phyloP scores from a whole-genome alignment of 2,797 vertebrate genomes.

The Lateolabrax maculatus region DNA sequence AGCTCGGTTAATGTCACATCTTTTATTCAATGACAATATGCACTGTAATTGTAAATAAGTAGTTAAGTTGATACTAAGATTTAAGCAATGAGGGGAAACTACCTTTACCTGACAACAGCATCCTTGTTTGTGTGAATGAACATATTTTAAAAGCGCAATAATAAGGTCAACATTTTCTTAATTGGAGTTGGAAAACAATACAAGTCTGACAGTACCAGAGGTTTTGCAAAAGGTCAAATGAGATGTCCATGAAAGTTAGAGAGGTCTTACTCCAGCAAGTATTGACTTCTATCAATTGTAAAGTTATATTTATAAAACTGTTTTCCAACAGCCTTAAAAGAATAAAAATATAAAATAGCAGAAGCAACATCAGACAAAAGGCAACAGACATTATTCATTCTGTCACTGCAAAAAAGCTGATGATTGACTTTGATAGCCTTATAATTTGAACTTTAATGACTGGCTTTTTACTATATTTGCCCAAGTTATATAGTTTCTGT shows the following conservation, averaged over 20 bases:
- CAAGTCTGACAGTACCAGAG: not conserved
- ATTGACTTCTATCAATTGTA: not conserved
- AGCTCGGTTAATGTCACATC: constrained; percentile 7
- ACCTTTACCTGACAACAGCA: not conserved
- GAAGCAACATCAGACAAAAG: constrained; percentile 17
- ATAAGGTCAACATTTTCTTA: not conserved
- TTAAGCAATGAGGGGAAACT: not conserved
- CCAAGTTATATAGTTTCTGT: constrained; percentile 23
- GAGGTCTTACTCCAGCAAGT: not conserved
- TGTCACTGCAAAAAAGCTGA: constrained; percentile 15
- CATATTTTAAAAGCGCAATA: not conserved
- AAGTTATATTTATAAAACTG: not conserved
- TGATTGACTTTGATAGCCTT: constrained; percentile 27
- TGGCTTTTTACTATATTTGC: constrained; percentile 26
- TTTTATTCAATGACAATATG: constrained; percentile 21
- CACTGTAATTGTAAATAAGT: not conserved
- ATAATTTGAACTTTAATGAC: constrained; percentile 38
- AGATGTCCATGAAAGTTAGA: not conserved
- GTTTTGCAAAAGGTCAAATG: not conserved
- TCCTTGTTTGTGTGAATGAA: constrained; percentile 2
- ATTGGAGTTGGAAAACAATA: constrained; percentile 1
- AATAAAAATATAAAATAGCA: too few relatives aligned
- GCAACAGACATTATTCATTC: constrained; percentile 1
- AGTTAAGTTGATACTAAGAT: not conserved
- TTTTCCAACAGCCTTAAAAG: not conserved